phyloP scores from a whole-genome alignment of 23 tunicate species.

The Halocynthia aurantium region DNA sequence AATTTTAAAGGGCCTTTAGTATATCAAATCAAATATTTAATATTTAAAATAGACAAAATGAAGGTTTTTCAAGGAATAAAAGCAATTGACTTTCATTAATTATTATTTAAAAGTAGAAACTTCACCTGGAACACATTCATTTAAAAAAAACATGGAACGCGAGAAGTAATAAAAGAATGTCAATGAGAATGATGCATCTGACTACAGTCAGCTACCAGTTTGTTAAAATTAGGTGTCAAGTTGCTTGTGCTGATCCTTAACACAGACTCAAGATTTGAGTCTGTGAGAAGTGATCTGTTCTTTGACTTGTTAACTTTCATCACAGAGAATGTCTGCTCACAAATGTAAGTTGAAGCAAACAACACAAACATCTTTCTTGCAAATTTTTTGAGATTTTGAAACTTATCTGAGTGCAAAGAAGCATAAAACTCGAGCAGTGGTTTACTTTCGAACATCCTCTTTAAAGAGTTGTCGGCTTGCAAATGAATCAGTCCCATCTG shows the following conservation, averaged over 20 bases:
- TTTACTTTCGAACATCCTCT: constrained; percentile 2
- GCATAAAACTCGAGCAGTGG: constrained; percentile 24
- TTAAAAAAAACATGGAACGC: too few species aligned
- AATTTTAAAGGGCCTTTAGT: too few species aligned
- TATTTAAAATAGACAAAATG: too few species aligned
- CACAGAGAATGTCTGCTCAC: constrained; percentile 23
- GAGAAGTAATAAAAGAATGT: too few species aligned
- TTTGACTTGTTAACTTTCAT: constrained; percentile 22
- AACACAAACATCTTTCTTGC: constrained; percentile 23
- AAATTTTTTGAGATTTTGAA: constrained; percentile 21
- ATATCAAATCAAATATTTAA: too few species aligned
- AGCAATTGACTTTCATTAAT: too few species aligned
- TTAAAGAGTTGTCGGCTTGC: constrained; percentile 22
- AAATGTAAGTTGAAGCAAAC: constrained; percentile 41
- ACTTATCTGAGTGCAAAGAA: constrained; percentile 14
- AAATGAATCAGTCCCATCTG: constrained; percentile 35
- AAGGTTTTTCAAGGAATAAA: too few species aligned
- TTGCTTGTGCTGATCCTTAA: constrained; percentile 38
- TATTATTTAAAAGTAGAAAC: too few species aligned
- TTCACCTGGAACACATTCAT: too few species aligned
- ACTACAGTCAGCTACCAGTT: constrained; percentile 15
- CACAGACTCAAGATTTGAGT: constrained; percentile 27
- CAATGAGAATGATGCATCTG: too few species aligned
- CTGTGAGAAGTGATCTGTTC: constrained; percentile 25
- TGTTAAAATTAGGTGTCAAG: constrained; percentile 15